phyloP scores from a whole-genome alignment of 2,797 vertebrate genomes.

The Microctenopoma steveboyesi region DNA sequence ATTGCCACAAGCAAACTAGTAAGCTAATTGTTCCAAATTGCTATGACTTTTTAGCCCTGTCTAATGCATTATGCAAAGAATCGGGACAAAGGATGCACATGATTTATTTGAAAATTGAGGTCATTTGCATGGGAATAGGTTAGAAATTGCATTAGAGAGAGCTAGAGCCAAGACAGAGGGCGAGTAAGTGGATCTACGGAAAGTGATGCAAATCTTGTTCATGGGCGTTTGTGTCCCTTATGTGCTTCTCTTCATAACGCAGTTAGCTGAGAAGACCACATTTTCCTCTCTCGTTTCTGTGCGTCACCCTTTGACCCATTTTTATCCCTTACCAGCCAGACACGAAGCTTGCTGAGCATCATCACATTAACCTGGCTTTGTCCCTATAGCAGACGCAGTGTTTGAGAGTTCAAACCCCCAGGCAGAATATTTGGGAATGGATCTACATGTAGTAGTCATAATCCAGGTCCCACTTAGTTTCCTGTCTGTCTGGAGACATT shows the following conservation, averaged over 20 bases:
- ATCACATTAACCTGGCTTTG: conserved; percentile 25
- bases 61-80: conserved; percentile 38
- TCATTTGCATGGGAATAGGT: conserved; percentile 14
- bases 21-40: conserved; percentile 27
- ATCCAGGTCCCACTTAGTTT: conserved; percentile 30
- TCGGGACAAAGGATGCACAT: conserved; percentile 13
- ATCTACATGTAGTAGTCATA: conserved; percentile 55
- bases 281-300: neutral
- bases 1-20: conserved; percentile 32
- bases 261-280: neutral
- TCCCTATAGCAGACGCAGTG: conserved; percentile 34
- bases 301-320: neutral
- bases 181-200: neutral
- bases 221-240: neutral
- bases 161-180: neutral
- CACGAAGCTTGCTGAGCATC: conserved; percentile 37
- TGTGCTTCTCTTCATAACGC: neutral
- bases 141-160: conserved; percentile 20
- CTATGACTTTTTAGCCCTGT: conserved; percentile 23
- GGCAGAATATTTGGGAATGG: conserved; percentile 49
- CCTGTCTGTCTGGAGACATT: conserved; percentile 60
- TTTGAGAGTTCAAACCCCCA: conserved; percentile 37
- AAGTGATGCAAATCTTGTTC: conserved; percentile 7
- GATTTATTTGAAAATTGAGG: conserved; percentile 7
- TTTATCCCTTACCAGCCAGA: conserved; percentile 11